Conservation (phyloP, 2,888 invertebrate genomes). For the Gastrophysa polygoni region DNA sequence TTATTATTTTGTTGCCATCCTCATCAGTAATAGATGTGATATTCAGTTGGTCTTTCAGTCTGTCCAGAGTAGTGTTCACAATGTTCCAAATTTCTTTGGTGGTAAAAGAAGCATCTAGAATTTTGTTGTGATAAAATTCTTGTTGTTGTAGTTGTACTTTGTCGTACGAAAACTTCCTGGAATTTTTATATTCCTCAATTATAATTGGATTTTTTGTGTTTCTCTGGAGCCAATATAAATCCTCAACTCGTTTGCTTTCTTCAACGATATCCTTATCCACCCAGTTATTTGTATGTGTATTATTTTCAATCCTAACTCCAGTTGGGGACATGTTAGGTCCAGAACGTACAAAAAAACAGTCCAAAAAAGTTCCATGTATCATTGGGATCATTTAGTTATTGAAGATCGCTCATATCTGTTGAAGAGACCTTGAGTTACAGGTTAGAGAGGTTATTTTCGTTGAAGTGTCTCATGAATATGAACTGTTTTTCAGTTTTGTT, state of each 20-base stretch:
- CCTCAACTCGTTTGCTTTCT: not conserved
- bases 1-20: not conserved
- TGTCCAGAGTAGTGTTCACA: not conserved
- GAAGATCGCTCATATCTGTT: not conserved
- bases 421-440: not conserved
- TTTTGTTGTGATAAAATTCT: not conserved
- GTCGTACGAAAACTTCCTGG: too few species aligned
- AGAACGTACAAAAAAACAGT: not conserved
- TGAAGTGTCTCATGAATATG: not conserved
- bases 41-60: not conserved
- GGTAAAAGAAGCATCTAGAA: not conserved
- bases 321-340: not conserved
- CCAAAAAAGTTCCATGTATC: constrained; percentile 1
- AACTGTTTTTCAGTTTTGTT: too few species aligned
- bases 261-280: not conserved
- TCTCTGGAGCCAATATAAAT: too few species aligned
- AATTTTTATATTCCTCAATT: too few species aligned
- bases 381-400: not conserved
- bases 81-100: not conserved
- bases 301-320: not conserved
- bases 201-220: too few species aligned
- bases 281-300: not conserved
- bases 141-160: too few species aligned
- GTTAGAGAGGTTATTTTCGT: not conserved
- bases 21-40: not conserved